phyloP scores from a whole-genome alignment of 1,140 invertebrate species.

The Drosophila pachea region DNA sequence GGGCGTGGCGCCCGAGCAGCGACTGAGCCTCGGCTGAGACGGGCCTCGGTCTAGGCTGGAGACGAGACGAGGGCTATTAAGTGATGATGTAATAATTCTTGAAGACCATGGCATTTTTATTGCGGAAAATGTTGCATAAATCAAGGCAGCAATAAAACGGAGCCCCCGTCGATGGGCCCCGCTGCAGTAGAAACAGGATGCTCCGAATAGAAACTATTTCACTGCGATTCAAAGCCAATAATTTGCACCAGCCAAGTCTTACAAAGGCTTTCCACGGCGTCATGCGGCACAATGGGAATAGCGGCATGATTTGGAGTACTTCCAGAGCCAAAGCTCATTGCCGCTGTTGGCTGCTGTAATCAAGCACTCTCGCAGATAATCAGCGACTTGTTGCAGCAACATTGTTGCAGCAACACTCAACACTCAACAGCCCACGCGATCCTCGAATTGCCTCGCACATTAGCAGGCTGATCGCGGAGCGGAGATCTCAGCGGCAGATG shows the following conservation, averaged over 20 bases:
- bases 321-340: constrained; percentile 40
- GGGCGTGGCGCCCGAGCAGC: constrained; percentile 60
- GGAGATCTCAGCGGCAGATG: constrained; percentile 54
- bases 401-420: constrained; percentile 49
- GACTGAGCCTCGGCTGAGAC: constrained; percentile 22
- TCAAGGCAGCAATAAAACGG: constrained; percentile 71
- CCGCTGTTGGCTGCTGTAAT: constrained; percentile 40
- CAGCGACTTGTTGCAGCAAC: constrained; percentile 55
- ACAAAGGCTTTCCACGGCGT: constrained; percentile 47
- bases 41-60: constrained; percentile 20
- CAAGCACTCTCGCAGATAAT: constrained; percentile 52
- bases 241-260: constrained; percentile 52
- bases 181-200: constrained; percentile 56
- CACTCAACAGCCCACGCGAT: constrained; percentile 49
- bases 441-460: constrained; percentile 52
- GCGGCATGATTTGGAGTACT: constrained; percentile 49
- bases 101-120: constrained; percentile 69
- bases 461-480: constrained; percentile 28
- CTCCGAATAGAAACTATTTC: constrained; percentile 49
- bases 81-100: constrained; percentile 77
- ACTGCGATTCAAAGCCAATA: constrained; percentile 53
- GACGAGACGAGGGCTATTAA: constrained; percentile 57
- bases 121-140: constrained; percentile 75
- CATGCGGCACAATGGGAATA: constrained; percentile 55
- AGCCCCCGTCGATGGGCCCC: constrained; percentile 45